Conservation (phyloP, 2,888 invertebrate genomes). For the Lasioglossum oenotherae region DNA sequence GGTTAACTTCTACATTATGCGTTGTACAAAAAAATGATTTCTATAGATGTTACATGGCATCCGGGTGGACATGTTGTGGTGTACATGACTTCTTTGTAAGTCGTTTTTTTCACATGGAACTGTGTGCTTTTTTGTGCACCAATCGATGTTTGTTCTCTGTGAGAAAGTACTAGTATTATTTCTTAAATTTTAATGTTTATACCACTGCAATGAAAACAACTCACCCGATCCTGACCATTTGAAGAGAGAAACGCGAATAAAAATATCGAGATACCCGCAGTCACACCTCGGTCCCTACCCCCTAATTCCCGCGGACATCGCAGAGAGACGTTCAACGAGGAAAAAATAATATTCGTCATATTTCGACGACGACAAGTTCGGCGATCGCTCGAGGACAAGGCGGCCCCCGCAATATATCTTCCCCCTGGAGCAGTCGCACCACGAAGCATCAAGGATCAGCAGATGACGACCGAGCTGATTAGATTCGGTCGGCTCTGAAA, state of each 20-base stretch:
- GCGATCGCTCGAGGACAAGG: background rate
- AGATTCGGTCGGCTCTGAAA: conserved; percentile 78
- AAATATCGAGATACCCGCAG: background rate
- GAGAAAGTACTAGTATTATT: too few species aligned
- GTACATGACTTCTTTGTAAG: too few species aligned
- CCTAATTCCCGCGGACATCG: background rate
- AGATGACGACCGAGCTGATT: conserved; percentile 76
- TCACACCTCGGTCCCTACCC: background rate
- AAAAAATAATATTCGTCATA: background rate
- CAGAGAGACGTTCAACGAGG: background rate
- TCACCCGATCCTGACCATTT: too few species aligned
- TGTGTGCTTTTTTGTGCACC: too few species aligned
- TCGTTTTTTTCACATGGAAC: too few species aligned
- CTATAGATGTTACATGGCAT: too few species aligned
- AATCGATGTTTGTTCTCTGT: too few species aligned
- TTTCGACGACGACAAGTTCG: background rate
- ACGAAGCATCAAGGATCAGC: conserved; percentile 58
- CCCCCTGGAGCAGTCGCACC: background rate
- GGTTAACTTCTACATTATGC: too few species aligned
- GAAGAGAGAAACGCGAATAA: background rate
- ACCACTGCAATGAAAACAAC: too few species aligned
- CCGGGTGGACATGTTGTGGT: too few species aligned
- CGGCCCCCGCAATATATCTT: conserved; percentile 14
- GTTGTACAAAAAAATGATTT: too few species aligned
- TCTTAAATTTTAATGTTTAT: too few species aligned